A percentile compares a stretch with the other conserved stretches of the same genome.
Evolutionary conservation across 2,888 invertebrate genomes (phyloP).

Genomic region (Lysandra coridon): DNA sequence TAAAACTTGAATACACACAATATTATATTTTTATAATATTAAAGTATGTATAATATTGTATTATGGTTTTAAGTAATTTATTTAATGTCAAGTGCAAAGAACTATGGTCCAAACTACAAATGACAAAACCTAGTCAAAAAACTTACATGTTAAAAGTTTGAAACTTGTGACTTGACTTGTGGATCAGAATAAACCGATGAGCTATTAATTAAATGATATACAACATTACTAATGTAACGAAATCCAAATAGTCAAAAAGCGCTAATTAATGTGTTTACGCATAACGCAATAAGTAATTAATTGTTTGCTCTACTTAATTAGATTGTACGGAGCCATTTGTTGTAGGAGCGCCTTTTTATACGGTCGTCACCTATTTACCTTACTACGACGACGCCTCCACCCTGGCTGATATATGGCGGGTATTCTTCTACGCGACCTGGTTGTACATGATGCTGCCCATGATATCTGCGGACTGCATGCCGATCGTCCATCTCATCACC

Average conservation of each 20-base stretch:
- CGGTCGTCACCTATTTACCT: slow-evolving; percentile 68
- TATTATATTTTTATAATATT: no score
- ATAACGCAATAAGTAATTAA: slow-evolving; percentile 11
- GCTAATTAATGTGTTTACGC: neutral
- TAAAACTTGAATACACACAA: no score
- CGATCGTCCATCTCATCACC: slow-evolving; percentile 63
- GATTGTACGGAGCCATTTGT: slow-evolving; percentile 17
- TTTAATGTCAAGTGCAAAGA: no score
- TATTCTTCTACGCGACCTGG: slow-evolving; percentile 68
- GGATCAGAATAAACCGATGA: neutral
- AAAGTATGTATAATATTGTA: no score
- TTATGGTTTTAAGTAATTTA: no score
- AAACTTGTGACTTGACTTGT: no score
- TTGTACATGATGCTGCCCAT: slow-evolving; percentile 72
- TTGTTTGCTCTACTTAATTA: slow-evolving; percentile 17
- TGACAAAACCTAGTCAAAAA: no score
- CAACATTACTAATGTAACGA: neutral
- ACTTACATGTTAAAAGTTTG: no score
- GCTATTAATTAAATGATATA: neutral
- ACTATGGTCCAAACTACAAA: no score
- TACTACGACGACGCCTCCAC: slow-evolving; percentile 57
- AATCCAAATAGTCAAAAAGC: slow-evolving; percentile 9
- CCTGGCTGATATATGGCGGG: slow-evolving; percentile 53
- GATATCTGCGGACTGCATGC: slow-evolving; percentile 71
- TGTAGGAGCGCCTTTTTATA: slow-evolving; percentile 66